phyloP scores from a whole-genome alignment of 2,888 invertebrate genomes.

The Scaptomyza cyrtandrae region DNA sequence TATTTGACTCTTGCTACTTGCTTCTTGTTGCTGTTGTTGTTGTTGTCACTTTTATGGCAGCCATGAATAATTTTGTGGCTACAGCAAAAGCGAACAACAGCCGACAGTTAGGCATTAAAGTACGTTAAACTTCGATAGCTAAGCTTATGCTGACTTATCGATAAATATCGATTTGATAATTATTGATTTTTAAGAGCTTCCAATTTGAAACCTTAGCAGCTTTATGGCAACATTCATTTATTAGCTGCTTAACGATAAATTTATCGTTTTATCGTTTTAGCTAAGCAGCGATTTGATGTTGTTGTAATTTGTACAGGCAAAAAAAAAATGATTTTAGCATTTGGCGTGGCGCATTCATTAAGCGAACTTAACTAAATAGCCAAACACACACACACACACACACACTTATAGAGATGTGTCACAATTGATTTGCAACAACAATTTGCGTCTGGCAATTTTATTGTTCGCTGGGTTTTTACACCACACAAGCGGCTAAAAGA shows the following conservation, averaged over 20 bases:
- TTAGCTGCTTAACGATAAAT: constrained; percentile 17
- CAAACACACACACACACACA: constrained; percentile 19
- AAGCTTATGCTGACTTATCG: not conserved
- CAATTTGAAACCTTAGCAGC: not conserved
- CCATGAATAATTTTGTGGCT: constrained; percentile 44
- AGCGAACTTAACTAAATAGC: constrained; percentile 51
- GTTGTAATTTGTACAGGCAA: too few relatives aligned
- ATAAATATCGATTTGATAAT: not conserved
- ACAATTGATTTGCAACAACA: constrained; percentile 59
- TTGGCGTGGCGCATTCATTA: constrained; percentile 36
- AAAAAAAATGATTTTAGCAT: constrained; percentile 14
- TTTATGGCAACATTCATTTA: not conserved
- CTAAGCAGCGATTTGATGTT: constrained; percentile 1
- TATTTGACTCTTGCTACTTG: not conserved
- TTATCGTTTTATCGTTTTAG: constrained; percentile 18
- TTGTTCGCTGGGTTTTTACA: constrained; percentile 25
- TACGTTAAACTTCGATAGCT: not conserved
- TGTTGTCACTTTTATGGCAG: constrained; percentile 10
- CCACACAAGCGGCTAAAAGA: constrained; percentile 12
- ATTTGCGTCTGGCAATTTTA: constrained; percentile 29
- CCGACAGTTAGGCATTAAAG: not conserved
- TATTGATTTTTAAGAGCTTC: not conserved
- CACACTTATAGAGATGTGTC: constrained; percentile 31
- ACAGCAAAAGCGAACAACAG: not conserved
- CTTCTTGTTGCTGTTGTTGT: not conserved